Base-by-base conservation (phyloP, 2,113 vertebrate species). In the Tachysurus vachellii region DNA sequence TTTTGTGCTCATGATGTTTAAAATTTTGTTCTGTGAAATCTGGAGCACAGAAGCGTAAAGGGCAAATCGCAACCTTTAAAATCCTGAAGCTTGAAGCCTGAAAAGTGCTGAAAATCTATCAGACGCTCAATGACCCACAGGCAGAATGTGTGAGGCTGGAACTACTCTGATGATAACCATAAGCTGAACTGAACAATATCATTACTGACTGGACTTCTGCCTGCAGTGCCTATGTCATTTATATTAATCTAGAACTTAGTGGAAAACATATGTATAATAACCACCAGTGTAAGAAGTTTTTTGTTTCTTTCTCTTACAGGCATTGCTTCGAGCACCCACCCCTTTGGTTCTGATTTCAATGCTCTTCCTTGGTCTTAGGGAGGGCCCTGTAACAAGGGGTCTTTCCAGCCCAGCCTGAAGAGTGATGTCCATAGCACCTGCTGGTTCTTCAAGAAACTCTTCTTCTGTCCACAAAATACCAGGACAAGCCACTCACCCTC, bases 391-490 rank as follows among this genome's bases (percentile, higher is more conserved):
- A 93, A 94, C 90, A 86, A 93, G 91, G 94, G 93, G 95, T 91
- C 93, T 92, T 91, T 80, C 94, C 94, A 93, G 94, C 93, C 94
- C 93, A 93, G 93, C 94, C 94, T 94, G 95, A 95, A 95, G 95
- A 96, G 94, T 95, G 94, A 95, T 93, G 95, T 95, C 93, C 94
- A 95, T 94, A 94, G 93, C 94, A 94, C 94, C 94, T 95, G 94
- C 94, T 94, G 94, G 94, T 95, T 96, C 94, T 95, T 94, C 94
- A 95, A 95, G 94, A 94, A 95, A 95, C 94, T 95, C 90, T 91
- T 92, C 90, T 88, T 90, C 93, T 95, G 93, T 95, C 95, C 94
- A 95, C 93, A 92, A 93, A 94, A 93, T 94, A 94, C 90, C 93
- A 93, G 94, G 95, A 95, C 95, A 94, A 94, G 93, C 94, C 93